Evolutionary conservation across 2,888 invertebrate genomes (phyloP).

Genomic region (Temnothorax ravouxi): DNA sequence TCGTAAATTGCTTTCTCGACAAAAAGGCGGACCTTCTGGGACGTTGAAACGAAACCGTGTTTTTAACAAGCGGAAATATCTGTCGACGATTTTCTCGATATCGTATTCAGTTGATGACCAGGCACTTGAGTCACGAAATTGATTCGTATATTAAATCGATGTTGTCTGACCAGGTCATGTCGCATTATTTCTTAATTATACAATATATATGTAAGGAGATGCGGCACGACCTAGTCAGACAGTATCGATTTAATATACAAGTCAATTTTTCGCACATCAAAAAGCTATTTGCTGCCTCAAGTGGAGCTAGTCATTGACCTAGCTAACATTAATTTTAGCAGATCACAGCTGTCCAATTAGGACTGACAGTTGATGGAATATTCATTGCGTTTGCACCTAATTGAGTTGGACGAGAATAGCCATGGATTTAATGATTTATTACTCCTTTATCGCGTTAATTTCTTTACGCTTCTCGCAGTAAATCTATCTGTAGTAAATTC

Average conservation of each 20-base stretch:
- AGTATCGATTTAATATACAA: not conserved
- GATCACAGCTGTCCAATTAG: slow-evolving; percentile 13
- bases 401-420: slow-evolving; percentile 18
- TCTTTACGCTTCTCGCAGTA: not conserved
- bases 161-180: not conserved
- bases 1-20: not conserved
- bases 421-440: not conserved
- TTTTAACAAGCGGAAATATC: not conserved
- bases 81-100: too few relatives aligned
- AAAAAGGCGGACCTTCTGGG: not conserved
- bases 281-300: not conserved
- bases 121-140: slow-evolving; percentile 11
- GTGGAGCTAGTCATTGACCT: slow-evolving; percentile 12
- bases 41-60: too few relatives aligned
- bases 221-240: not conserved
- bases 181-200: not conserved
- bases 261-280: not conserved
- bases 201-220: not conserved
- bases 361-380: slow-evolving; percentile 26
- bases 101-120: not conserved
- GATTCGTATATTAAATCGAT: not conserved
- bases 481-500: not conserved
- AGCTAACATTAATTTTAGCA: slow-evolving; percentile 20
- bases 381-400: not conserved
- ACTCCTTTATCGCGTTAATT: not conserved